Evolutionary conservation across 92 coral and sea anemone genomes (phyloP).

Genomic region (Paragorgia papillata): DNA sequence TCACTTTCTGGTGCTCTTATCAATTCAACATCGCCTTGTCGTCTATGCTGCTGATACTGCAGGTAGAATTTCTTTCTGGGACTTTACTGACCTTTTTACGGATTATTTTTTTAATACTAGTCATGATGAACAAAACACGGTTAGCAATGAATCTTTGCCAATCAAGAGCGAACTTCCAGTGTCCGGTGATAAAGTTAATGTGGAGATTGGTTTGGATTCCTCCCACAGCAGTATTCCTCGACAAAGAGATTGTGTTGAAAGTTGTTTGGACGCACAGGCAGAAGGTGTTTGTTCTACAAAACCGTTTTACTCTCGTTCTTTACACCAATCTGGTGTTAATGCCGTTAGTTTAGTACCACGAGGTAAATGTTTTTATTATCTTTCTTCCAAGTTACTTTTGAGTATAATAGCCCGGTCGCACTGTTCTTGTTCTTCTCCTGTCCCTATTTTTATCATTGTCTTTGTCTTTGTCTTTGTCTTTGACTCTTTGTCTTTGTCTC

Average conservation of each 20-base stretch:
- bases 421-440: too few species aligned
- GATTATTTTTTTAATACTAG: slow-evolving; percentile 47
- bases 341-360: slow-evolving; percentile 53
- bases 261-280: background rate
- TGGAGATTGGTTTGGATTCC: background rate
- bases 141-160: background rate
- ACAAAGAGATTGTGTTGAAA: background rate
- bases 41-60: slow-evolving; percentile 93
- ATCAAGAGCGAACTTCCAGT: background rate
- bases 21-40: slow-evolving; percentile 52
- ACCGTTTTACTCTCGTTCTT: slow-evolving; percentile 63
- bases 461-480: too few species aligned
- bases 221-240: background rate
- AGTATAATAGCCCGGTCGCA: too few species aligned
- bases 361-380: background rate
- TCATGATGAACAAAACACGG: background rate
- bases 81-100: slow-evolving; percentile 62
- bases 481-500: too few species aligned
- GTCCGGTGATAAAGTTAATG: background rate
- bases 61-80: slow-evolving; percentile 84
- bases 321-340: slow-evolving; percentile 95
- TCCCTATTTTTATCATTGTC: too few species aligned
- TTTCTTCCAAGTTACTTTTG: too few species aligned
- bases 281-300: slow-evolving; percentile 23
- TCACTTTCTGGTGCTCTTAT: slow-evolving; percentile 56